Conservation (phyloP, 2,113 vertebrate genomes). For the Maccullochella peelii region DNA sequence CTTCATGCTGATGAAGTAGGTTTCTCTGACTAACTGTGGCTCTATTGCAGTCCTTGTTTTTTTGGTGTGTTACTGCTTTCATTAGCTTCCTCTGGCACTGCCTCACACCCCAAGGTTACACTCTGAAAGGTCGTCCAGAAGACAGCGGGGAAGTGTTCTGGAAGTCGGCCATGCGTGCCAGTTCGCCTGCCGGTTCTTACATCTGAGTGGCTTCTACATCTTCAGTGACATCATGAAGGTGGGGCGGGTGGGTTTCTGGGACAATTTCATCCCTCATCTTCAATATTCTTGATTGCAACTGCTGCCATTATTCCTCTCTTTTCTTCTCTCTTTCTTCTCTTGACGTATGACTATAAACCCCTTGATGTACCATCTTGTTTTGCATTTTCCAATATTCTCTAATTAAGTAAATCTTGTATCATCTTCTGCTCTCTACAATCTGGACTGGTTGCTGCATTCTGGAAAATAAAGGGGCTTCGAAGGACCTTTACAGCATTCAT, state of each 20-base stretch:
- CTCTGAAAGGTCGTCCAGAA: slow-evolving; percentile 50
- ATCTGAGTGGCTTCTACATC: background rate
- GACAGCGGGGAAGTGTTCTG: slow-evolving; percentile 35
- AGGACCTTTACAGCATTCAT: background rate
- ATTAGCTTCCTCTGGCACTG: slow-evolving; percentile 7
- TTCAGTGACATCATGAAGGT: background rate
- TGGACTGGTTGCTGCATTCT: background rate
- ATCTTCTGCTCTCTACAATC: background rate
- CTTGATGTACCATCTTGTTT: background rate
- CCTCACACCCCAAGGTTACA: slow-evolving; percentile 34
- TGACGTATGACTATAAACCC: background rate
- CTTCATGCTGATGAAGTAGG: background rate
- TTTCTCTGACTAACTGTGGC: background rate
- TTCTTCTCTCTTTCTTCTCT: background rate
- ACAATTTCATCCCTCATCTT: background rate
- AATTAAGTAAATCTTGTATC: background rate
- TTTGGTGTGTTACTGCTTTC: background rate
- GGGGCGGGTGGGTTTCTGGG: background rate
- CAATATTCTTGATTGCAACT: background rate
- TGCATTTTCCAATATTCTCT: background rate
- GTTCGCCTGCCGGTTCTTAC: slow-evolving; percentile 2
- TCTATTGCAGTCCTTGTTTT: background rate
- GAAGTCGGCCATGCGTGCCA: slow-evolving; percentile 34
- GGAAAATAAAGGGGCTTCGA: background rate
- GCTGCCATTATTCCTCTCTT: background rate